phyloP scores from a whole-genome alignment of 2,797 vertebrate species.

The Sebastes hubbsi region DNA sequence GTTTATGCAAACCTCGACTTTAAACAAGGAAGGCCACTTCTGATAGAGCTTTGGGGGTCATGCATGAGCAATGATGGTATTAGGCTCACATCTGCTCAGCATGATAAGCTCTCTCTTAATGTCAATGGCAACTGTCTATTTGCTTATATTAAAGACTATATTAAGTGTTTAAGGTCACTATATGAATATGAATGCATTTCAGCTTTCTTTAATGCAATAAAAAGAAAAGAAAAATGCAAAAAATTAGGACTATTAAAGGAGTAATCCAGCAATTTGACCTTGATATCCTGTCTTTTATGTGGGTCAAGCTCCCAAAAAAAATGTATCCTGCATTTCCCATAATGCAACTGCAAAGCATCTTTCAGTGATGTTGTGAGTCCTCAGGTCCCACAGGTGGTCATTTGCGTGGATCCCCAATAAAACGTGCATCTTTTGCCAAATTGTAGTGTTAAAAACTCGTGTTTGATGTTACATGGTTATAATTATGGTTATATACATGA shows the following conservation, averaged over 20 bases:
- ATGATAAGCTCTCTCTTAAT: conserved; percentile 34
- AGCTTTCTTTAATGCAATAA: not conserved
- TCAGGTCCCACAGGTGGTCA: too few relatives aligned
- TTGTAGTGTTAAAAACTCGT: too few relatives aligned
- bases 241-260: not conserved
- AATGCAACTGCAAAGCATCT: not conserved
- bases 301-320: not conserved
- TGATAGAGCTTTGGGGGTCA: conserved; percentile 8
- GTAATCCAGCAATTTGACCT: not conserved
- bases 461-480: too few relatives aligned
- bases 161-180: not conserved
- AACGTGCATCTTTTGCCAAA: too few relatives aligned
- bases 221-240: not conserved
- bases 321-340: not conserved
- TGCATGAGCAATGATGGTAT: conserved; percentile 51
- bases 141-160: not conserved
- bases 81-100: conserved; percentile 43
- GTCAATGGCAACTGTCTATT: conserved; percentile 27
- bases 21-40: conserved; percentile 43
- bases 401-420: too few relatives aligned
- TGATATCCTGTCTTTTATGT: not conserved
- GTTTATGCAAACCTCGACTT: conserved; percentile 56
- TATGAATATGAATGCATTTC: not conserved
- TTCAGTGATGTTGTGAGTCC: too few relatives aligned
- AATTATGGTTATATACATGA: too few relatives aligned